These are phyloP conservation scores for Caenorhabditis brenneri DNA, from an alignment of 1,140 invertebrate genomes.

Conservation along the genomic window DNA sequence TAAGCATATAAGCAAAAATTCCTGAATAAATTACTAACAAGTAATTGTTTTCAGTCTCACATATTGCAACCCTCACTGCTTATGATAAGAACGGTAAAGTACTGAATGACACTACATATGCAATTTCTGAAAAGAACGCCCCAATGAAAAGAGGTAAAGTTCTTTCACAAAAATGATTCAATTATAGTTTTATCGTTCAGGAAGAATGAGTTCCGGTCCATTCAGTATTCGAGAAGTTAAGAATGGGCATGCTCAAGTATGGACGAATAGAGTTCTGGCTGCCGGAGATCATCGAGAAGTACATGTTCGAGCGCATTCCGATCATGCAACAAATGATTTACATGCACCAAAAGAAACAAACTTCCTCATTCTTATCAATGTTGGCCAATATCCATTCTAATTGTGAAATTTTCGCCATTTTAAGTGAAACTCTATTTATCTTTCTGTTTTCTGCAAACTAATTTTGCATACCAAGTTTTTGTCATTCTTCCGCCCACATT, in stretches of 20 bases:
- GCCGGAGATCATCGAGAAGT: constrained; percentile 26
- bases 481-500: not conserved
- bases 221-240: constrained; percentile 19
- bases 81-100: constrained; percentile 59
- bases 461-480: not conserved
- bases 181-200: not conserved
- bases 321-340: not conserved
- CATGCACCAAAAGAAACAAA: constrained; percentile 46
- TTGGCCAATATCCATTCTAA: constrained; percentile 54
- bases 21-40: not conserved
- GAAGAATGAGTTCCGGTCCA: constrained; percentile 20
- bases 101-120: constrained; percentile 47
- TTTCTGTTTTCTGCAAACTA: not conserved
- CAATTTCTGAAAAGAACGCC: constrained; percentile 15
- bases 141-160: not conserved
- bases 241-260: constrained; percentile 32
- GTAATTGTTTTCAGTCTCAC: constrained; percentile 45
- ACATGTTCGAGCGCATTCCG: constrained; percentile 12
- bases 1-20: not conserved
- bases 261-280: not conserved
- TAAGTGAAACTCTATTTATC: not conserved
- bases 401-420: not conserved
- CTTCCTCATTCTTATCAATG: constrained; percentile 47
- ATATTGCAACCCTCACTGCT: constrained; percentile 59
- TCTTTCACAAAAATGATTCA: not conserved